These are phyloP conservation scores for Sphinx pinastri DNA, from an alignment of 2,888 invertebrate genomes.

Conservation along the genomic window DNA sequence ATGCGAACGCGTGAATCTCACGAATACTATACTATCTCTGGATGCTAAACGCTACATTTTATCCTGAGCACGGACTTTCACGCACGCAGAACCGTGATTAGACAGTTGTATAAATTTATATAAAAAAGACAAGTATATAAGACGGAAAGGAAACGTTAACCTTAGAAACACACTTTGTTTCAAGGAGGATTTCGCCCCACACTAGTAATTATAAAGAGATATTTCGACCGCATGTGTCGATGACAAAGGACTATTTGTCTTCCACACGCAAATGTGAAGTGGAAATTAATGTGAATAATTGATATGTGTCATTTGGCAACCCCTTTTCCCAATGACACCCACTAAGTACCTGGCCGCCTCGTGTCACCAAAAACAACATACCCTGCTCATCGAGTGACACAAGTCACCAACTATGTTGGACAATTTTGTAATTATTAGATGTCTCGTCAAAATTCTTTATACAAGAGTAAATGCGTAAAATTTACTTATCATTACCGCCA, in stretches of 20 bases:
- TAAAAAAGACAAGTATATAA: no score
- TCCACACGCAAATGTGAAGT: conserved; percentile 81
- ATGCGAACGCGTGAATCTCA: no score
- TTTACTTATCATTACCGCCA: no score
- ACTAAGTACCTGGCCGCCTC: conserved; percentile 31
- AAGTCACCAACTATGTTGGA: conserved; percentile 21
- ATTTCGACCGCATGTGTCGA: conserved; percentile 66
- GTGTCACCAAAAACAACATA: conserved; percentile 54
- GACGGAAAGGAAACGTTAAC: background rate
- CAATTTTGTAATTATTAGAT: conserved; percentile 24
- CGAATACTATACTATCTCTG: no score
- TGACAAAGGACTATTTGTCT: conserved; percentile 72
- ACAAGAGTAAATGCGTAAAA: no score
- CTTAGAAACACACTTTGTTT: conserved; percentile 47
- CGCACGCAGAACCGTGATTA: no score
- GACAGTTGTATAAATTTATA: background rate
- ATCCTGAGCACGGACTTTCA: no score
- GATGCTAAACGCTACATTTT: no score
- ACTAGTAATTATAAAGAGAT: conserved; percentile 72
- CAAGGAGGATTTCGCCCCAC: conserved; percentile 53
- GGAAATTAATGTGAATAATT: conserved; percentile 82
- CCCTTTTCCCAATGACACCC: conserved; percentile 54
- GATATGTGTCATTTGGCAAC: conserved; percentile 83
- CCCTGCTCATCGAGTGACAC: conserved; percentile 38
- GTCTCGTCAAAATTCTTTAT: background rate